phyloP scores from a whole-genome alignment of 2,888 invertebrate species.

The Apamea monoglypha region DNA sequence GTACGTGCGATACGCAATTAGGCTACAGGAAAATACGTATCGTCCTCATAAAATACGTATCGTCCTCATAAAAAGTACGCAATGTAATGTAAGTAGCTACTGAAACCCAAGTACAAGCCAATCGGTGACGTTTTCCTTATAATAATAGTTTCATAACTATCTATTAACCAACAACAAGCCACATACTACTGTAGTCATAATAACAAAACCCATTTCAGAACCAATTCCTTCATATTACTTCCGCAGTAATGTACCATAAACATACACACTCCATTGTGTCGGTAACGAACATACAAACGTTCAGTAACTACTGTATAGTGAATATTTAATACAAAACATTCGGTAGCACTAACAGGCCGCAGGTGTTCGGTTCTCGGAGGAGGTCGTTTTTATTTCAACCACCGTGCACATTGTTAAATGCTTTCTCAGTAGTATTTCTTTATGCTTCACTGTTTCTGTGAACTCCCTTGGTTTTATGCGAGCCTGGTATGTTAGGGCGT shows the following conservation, averaged over 20 bases:
- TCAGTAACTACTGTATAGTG: constrained; percentile 29
- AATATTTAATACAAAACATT: constrained; percentile 56
- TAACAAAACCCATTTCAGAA: constrained; percentile 13
- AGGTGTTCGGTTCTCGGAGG: constrained; percentile 49
- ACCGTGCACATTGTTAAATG: constrained; percentile 30
- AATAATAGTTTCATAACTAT: neutral
- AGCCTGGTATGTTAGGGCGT: constrained; percentile 37
- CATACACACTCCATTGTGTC: constrained; percentile 29
- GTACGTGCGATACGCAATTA: neutral
- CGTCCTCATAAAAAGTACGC: neutral
- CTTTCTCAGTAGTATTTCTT: constrained; percentile 50
- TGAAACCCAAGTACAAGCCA: neutral
- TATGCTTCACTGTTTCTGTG: constrained; percentile 15
- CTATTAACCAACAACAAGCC: neutral
- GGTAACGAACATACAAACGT: constrained; percentile 27
- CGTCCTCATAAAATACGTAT: neutral
- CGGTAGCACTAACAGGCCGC: constrained; percentile 36
- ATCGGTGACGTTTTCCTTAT: too few species aligned
- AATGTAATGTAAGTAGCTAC: neutral
- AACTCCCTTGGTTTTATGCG: constrained; percentile 43
- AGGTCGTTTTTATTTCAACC: constrained; percentile 49
- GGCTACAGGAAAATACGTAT: neutral
- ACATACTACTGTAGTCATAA: neutral
- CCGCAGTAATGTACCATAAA: constrained; percentile 30
- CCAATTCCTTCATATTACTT: constrained; percentile 22